These are phyloP conservation scores for Xenopus petersii DNA, from an alignment of 2,797 vertebrate genomes.

Conservation along the genomic window DNA sequence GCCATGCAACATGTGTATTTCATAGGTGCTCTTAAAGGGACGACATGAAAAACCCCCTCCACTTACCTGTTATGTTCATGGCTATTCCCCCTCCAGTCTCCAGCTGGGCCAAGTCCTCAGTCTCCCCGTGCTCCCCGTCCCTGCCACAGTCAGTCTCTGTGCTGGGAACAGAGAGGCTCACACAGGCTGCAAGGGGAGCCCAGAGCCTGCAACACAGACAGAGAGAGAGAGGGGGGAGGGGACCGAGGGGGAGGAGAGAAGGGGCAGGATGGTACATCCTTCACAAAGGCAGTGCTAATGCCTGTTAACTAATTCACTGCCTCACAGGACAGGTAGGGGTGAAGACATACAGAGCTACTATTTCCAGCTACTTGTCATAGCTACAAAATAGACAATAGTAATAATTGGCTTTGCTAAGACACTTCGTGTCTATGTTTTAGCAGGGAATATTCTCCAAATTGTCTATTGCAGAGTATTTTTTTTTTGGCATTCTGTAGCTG, in stretches of 20 bases:
- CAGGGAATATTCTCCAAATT: too few relatives aligned
- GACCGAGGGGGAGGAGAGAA: slow-evolving; percentile 8
- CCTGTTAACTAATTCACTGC: slow-evolving; percentile 30
- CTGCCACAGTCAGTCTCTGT: slow-evolving; percentile 10
- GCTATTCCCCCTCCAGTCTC: not conserved
- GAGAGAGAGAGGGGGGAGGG: not conserved
- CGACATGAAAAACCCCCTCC: too few relatives aligned
- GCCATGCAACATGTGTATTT: too few relatives aligned
- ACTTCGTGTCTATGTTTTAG: too few relatives aligned
- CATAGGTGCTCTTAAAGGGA: too few relatives aligned
- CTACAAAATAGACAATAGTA: too few relatives aligned
- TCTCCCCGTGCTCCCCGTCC: slow-evolving; percentile 23
- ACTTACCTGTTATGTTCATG: slow-evolving; percentile 31
- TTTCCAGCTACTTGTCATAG: too few relatives aligned
- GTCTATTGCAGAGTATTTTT: too few relatives aligned
- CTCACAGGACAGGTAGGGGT: too few relatives aligned
- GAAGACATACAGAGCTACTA: too few relatives aligned
- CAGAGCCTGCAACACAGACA: slow-evolving; percentile 29
- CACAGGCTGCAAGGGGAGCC: slow-evolving; percentile 35
- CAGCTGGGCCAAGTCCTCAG: slow-evolving; percentile 30
- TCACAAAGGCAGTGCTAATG: slow-evolving; percentile 39
- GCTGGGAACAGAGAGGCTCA: slow-evolving; percentile 13
- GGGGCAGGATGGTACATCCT: slow-evolving; percentile 38
- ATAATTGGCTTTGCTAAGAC: too few relatives aligned
- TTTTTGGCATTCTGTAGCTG: too few relatives aligned